Conservation (phyloP, 2,113 vertebrate genomes). For the Neopipo cinnamomea region DNA sequence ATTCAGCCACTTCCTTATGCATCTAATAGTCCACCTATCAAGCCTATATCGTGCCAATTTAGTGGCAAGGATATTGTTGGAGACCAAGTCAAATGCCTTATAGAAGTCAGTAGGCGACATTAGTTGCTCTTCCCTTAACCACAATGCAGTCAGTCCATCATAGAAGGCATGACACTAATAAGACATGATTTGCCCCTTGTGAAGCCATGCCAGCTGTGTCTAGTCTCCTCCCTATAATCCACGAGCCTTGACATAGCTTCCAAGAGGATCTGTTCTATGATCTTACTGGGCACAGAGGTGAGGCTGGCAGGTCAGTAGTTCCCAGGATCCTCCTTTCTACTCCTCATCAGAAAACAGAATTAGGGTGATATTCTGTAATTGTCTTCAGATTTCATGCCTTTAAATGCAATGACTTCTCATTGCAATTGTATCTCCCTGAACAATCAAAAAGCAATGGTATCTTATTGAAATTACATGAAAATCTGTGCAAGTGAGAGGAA, state of each 20-base stretch:
- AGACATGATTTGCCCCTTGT: not conserved
- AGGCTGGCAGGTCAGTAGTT: not conserved
- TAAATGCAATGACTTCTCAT: not conserved
- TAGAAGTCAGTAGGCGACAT: not conserved
- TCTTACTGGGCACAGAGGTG: not conserved
- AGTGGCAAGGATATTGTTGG: not conserved
- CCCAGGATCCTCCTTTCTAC: not conserved
- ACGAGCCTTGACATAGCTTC: not conserved
- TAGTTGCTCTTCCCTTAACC: not conserved
- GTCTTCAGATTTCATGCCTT: not conserved
- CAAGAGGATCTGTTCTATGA: not conserved
- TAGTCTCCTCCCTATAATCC: not conserved
- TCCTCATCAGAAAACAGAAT: not conserved
- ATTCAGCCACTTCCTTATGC: not conserved
- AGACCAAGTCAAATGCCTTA: not conserved
- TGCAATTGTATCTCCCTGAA: not conserved
- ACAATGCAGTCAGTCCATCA: not conserved
- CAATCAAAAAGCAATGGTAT: not conserved
- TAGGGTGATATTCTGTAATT: not conserved
- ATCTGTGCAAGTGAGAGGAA: not conserved
- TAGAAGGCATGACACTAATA: accelerated
- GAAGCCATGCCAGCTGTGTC: not conserved
- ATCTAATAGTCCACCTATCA: not conserved
- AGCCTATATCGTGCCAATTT: not conserved
- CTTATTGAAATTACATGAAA: not conserved